Percentiles rank a stretch among this genome's conserved stretches.
Conservation (phyloP, 1,140 invertebrate genomes). For the Solen grandis region DNA sequence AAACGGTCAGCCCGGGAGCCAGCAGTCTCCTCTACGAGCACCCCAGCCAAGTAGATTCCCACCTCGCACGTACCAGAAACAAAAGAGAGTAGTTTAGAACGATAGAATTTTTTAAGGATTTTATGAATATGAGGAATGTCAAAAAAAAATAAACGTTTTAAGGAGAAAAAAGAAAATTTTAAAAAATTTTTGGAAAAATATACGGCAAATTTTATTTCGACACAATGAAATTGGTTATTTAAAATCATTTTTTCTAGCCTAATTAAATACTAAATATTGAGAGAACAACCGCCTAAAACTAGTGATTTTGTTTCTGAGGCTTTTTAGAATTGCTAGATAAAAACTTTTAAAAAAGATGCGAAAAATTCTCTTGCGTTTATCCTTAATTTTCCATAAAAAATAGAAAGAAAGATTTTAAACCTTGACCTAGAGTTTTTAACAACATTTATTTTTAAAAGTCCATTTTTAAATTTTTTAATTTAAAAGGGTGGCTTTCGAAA, state of each 20-base stretch:
- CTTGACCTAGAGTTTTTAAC: conserved; percentile 3
- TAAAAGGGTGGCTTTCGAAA: not conserved
- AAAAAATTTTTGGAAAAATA: not conserved
- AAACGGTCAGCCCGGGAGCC: not conserved
- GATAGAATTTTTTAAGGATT: too few species aligned
- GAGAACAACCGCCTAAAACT: not conserved
- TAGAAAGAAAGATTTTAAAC: not conserved
- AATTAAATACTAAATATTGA: not conserved
- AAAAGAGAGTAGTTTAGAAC: not conserved
- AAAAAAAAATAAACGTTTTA: too few species aligned
- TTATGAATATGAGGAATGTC: too few species aligned
- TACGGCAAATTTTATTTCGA: not conserved
- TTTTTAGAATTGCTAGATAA: too few species aligned
- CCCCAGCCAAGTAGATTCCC: not conserved
- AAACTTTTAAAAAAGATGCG: not conserved
- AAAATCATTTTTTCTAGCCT: not conserved
- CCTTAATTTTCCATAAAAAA: not conserved
- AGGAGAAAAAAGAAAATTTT: not conserved
- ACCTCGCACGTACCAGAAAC: not conserved
- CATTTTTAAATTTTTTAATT: conserved; percentile 26
- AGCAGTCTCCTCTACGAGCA: not conserved
- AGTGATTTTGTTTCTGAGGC: not conserved
- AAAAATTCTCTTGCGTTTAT: not conserved
- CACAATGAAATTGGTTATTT: not conserved
- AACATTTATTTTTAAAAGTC: conserved; percentile 4